Evolutionary conservation across 2,888 invertebrate species (phyloP).

Genomic region (Diarsia mendica): DNA sequence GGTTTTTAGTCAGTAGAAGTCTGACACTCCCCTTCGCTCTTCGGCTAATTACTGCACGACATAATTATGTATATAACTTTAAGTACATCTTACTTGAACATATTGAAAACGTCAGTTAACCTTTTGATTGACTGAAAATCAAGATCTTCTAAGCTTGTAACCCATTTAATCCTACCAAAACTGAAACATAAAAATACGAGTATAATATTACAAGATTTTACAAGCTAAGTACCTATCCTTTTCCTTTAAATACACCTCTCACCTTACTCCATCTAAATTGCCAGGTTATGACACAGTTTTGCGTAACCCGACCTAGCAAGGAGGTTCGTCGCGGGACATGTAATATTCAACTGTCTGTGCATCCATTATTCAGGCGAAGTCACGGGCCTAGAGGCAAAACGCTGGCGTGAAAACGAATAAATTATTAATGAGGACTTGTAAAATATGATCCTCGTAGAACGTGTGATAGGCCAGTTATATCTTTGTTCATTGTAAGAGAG

Average conservation of each 20-base stretch:
- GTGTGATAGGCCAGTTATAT: slow-evolving; percentile 25
- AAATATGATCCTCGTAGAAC: slow-evolving; percentile 56
- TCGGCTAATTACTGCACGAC: no score
- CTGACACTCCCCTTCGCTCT: no score
- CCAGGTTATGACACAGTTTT: slow-evolving; percentile 49
- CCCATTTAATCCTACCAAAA: neutral
- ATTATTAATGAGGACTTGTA: slow-evolving; percentile 61
- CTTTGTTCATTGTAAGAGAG: slow-evolving; percentile 16
- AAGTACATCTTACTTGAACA: no score
- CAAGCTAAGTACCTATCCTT: no score
- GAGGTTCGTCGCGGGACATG: slow-evolving; percentile 50
- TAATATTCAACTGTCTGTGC: slow-evolving; percentile 61
- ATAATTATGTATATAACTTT: no score
- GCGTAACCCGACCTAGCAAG: slow-evolving; percentile 38
- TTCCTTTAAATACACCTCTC: neutral
- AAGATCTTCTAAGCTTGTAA: neutral
- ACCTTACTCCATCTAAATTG: slow-evolving; percentile 16
- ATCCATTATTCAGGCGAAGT: slow-evolving; percentile 63
- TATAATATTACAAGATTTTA: no score
- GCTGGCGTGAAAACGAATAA: slow-evolving; percentile 59
- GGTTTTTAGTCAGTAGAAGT: no score
- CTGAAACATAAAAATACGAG: neutral
- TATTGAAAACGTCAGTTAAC: no score
- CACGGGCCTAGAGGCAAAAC: slow-evolving; percentile 45
- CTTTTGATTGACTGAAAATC: no score